These are phyloP conservation scores for Drosophila percnosoma DNA, from an alignment of 2,888 invertebrate species.

Conservation along the genomic window DNA sequence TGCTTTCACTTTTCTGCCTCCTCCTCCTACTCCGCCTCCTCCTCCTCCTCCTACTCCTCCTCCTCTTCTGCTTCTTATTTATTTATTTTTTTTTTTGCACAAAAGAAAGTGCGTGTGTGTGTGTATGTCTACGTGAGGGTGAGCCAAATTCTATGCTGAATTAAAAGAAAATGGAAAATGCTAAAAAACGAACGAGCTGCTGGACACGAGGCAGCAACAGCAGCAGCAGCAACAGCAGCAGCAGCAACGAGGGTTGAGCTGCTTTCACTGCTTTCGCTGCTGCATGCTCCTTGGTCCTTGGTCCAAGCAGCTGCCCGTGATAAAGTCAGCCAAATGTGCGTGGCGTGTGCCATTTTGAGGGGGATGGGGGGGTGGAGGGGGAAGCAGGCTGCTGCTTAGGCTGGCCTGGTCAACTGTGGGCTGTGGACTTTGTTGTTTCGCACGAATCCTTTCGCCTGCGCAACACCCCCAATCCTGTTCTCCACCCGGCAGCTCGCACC, in stretches of 20 bases:
- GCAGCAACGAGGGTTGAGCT: constrained; percentile 39
- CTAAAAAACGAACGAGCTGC: constrained; percentile 72
- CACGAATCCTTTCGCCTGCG: constrained; percentile 72
- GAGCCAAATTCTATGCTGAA: constrained; percentile 59
- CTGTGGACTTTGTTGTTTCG: constrained; percentile 62
- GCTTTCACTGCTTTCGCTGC: constrained; percentile 21
- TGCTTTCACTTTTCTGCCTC: constrained; percentile 59
- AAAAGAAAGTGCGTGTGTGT: constrained; percentile 64
- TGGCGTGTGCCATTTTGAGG: constrained; percentile 53
- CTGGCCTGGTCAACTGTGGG: constrained; percentile 63
- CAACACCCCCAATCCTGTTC: background rate
- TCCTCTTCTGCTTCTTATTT: constrained; percentile 6
- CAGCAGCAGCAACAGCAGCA: constrained; percentile 8
- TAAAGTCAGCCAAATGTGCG: constrained; percentile 77
- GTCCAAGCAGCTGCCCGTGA: constrained; percentile 55
- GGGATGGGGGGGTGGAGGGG: no score
- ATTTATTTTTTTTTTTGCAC: constrained; percentile 57
- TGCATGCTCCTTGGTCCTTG: constrained; percentile 5
- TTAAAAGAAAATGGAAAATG: constrained; percentile 81
- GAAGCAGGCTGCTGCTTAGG: constrained; percentile 2
- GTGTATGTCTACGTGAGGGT: constrained; percentile 29
- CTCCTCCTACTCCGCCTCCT: background rate
- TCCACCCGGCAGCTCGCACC: background rate
- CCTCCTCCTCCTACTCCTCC: background rate
- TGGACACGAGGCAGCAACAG: constrained; percentile 47